Percentiles rank a stretch among this genome's conserved stretches.
phyloP scores from a whole-genome alignment of 2,888 invertebrate genomes.

The Dromius quadrimaculatus region DNA sequence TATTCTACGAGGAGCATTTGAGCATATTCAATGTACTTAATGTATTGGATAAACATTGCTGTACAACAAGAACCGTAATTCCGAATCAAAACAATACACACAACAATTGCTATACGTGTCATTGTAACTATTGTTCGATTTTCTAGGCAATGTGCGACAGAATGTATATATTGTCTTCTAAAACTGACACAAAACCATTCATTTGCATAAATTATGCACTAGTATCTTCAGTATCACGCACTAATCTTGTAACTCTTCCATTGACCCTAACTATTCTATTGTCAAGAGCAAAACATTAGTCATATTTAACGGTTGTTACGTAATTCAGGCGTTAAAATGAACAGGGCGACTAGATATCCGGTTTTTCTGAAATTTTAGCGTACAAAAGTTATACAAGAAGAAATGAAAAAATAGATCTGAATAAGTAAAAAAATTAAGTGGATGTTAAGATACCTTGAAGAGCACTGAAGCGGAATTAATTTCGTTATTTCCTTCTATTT shows the following conservation, averaged over 20 bases:
- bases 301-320: constrained; percentile 4
- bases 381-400: neutral
- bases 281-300: constrained; percentile 7
- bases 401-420: neutral
- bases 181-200: constrained; percentile 2
- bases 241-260: constrained; percentile 48
- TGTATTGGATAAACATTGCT: neutral
- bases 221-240: constrained; percentile 20
- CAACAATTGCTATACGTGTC: neutral
- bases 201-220: constrained; percentile 29
- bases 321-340: constrained; percentile 10
- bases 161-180: neutral
- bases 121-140: constrained; percentile 9
- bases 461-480: constrained; percentile 8
- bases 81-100: constrained; percentile 10
- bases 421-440: neutral
- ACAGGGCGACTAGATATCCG: constrained; percentile 21
- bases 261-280: constrained; percentile 47
- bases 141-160: constrained; percentile 2
- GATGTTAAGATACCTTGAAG: constrained; percentile 21
- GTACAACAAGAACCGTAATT: constrained; percentile 9
- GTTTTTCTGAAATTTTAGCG: constrained; percentile 13
- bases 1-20: too few relatives aligned
- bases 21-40: too few relatives aligned
- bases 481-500: constrained; percentile 34